Conservation (phyloP, 1,140 invertebrate genomes). For the Gonioctena quinquepunctata region DNA sequence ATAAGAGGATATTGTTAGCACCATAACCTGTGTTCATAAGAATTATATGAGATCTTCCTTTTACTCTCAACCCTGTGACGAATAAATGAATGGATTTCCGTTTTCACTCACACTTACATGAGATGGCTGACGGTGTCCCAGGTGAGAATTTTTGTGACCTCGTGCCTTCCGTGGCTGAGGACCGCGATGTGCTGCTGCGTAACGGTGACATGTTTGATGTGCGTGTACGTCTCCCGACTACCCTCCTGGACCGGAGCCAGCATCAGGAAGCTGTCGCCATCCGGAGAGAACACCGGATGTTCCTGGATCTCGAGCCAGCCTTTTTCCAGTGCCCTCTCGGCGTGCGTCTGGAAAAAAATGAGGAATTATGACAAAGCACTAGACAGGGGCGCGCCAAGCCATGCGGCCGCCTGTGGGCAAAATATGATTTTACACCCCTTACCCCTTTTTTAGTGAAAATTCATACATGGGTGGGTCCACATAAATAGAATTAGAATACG, state of each 20-base stretch:
- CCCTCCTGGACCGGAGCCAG: slow-evolving; percentile 82
- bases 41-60: too few species aligned
- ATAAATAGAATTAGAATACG: too few species aligned
- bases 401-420: too few species aligned
- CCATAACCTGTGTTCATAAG: too few species aligned
- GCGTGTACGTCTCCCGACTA: slow-evolving; percentile 79
- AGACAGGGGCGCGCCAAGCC: too few species aligned
- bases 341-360: slow-evolving; percentile 70
- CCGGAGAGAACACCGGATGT: slow-evolving; percentile 79
- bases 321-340: slow-evolving; percentile 76
- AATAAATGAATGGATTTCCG: too few species aligned
- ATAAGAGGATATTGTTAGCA: too few species aligned
- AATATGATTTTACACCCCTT: too few species aligned
- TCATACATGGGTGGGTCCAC: too few species aligned
- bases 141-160: slow-evolving; percentile 80
- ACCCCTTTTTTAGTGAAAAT: too few species aligned
- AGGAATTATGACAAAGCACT: too few species aligned
- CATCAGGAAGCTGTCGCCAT: slow-evolving; percentile 82
- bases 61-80: too few species aligned
- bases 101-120: slow-evolving; percentile 72
- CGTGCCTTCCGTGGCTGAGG: slow-evolving; percentile 84
- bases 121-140: slow-evolving; percentile 83
- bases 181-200: slow-evolving; percentile 82
- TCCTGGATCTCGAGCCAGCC: slow-evolving; percentile 85
- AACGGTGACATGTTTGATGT: slow-evolving; percentile 85